Evolutionary conservation across 2,888 invertebrate genomes (phyloP).

Genomic region (Eupithecia tripunctaria): DNA sequence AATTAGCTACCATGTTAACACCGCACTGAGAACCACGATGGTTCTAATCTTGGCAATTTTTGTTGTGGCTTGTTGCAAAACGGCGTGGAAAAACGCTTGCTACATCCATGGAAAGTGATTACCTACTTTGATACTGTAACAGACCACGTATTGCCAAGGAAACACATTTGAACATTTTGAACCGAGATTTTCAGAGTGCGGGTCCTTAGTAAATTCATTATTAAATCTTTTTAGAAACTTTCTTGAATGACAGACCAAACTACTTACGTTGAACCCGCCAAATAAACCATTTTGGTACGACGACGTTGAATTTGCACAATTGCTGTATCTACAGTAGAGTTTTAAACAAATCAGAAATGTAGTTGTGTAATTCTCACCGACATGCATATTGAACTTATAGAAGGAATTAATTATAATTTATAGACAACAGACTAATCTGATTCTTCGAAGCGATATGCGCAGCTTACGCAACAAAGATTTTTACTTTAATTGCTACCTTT

Average conservation of each 20-base stretch:
- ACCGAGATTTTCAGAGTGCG: neutral
- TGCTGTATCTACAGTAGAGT: neutral
- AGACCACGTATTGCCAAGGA: neutral
- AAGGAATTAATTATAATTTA: conserved; percentile 31
- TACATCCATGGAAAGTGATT: conserved; percentile 61
- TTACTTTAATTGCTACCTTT: conserved; percentile 43
- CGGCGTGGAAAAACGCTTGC: conserved; percentile 72
- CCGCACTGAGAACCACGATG: conserved; percentile 37
- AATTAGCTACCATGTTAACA: conserved; percentile 50
- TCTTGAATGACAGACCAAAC: neutral
- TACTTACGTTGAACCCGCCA: neutral
- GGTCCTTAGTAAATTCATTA: neutral
- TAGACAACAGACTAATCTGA: conserved; percentile 26
- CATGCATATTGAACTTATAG: conserved; percentile 12
- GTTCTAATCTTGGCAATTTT: conserved; percentile 62
- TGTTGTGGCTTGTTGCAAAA: conserved; percentile 69
- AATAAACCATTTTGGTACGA: no score
- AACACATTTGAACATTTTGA: neutral
- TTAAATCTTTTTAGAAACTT: neutral
- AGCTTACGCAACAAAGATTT: conserved; percentile 38
- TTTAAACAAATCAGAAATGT: neutral
- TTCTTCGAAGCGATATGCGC: conserved; percentile 34
- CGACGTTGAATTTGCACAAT: neutral
- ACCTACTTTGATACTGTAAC: conserved; percentile 38
- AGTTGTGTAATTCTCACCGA: conserved; percentile 19